Evolutionary conservation across 2,113 vertebrate genomes (phyloP).

Genomic region (Paradoxurus hermaphroditus): DNA sequence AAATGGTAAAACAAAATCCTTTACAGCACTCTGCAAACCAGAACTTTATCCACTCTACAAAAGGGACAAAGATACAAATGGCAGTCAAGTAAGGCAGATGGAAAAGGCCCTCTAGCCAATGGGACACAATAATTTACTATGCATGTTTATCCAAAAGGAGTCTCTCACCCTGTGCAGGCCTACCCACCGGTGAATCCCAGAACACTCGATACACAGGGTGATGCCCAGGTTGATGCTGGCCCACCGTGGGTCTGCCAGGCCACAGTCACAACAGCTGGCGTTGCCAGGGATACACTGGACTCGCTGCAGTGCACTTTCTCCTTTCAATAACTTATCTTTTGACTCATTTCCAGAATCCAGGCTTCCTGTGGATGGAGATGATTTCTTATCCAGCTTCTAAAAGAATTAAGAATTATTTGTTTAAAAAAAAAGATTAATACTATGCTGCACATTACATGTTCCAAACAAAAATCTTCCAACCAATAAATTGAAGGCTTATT

Average conservation of each 20-base stretch:
- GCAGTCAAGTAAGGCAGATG: not conserved
- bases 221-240: conserved; percentile 99
- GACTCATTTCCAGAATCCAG: conserved; percentile 90
- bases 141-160: not conserved
- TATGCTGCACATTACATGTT: not conserved
- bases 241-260: conserved; percentile 94
- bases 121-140: not conserved
- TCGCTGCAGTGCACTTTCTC: conserved; percentile 93
- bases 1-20: not conserved
- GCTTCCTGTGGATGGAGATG: conserved; percentile 91
- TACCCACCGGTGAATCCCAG: conserved; percentile 95
- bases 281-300: conserved; percentile 94
- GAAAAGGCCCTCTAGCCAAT: not conserved
- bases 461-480: conserved; percentile 15
- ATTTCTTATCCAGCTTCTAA: conserved; percentile 94
- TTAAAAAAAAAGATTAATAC: not conserved
- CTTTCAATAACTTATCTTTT: conserved; percentile 93
- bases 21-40: not conserved
- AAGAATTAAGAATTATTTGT: conserved; percentile 18
- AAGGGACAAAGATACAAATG: not conserved
- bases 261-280: conserved; percentile 93
- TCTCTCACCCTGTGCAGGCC: not conserved
- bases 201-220: conserved; percentile 97
- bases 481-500: not conserved
- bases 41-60: not conserved